A percentile compares a stretch with the other conserved stretches of the same genome.
These are phyloP conservation scores for Sycophila texana DNA, from an alignment of 2,888 invertebrate species.

Conservation along the genomic window DNA sequence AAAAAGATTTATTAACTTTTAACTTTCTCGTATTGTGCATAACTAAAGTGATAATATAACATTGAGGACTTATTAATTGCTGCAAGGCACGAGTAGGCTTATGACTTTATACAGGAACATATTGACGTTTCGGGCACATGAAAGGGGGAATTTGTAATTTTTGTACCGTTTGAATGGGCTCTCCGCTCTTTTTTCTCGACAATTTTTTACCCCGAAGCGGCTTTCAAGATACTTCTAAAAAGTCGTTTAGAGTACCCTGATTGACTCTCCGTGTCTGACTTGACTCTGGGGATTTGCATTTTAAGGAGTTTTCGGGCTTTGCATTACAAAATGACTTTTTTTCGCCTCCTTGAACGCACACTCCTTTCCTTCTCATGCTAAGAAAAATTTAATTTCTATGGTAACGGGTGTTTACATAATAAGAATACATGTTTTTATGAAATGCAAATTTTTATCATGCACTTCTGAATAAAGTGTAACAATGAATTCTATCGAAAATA, in stretches of 20 bases:
- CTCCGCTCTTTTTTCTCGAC: not conserved
- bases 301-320: slow-evolving; percentile 56
- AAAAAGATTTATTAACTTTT: too few relatives aligned
- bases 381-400: slow-evolving; percentile 31
- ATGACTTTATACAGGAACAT: not conserved
- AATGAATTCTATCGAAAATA: too few relatives aligned
- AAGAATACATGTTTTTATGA: not conserved
- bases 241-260: slow-evolving; percentile 54
- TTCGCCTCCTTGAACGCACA: slow-evolving; percentile 2
- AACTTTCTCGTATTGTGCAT: too few relatives aligned
- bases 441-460: slow-evolving; percentile 15
- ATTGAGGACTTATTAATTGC: slow-evolving; percentile 41
- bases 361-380: not conserved
- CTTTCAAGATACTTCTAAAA: slow-evolving; percentile 54
- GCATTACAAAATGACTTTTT: slow-evolving; percentile 52
- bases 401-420: slow-evolving; percentile 2
- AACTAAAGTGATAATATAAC: too few relatives aligned
- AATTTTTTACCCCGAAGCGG: slow-evolving; percentile 39
- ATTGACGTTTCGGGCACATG: slow-evolving; percentile 32
- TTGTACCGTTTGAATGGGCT: slow-evolving; percentile 39
- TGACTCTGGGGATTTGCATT: slow-evolving; percentile 54
- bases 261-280: slow-evolving; percentile 45
- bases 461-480: not conserved
- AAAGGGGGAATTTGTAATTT: slow-evolving; percentile 47
- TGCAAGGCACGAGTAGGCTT: slow-evolving; percentile 6